Conservation (phyloP, 1,140 invertebrate species). For the Periplaneta americana region DNA sequence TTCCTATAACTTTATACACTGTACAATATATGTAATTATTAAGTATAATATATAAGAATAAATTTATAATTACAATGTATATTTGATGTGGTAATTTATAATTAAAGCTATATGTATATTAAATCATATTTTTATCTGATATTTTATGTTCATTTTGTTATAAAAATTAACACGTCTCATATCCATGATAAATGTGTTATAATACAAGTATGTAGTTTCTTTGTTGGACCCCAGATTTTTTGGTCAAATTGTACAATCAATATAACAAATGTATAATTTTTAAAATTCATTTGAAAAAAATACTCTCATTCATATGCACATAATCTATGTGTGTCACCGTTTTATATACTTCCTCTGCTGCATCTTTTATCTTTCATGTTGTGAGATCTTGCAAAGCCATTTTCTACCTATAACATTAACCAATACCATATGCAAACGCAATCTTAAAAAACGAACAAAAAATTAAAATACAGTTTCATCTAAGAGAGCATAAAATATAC, state of each 20-base stretch:
- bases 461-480: background rate
- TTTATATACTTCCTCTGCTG: background rate
- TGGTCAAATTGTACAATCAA: background rate
- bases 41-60: background rate
- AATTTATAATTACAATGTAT: background rate
- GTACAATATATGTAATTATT: background rate
- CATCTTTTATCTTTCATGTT: background rate
- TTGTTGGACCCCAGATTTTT: background rate
- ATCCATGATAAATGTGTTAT: background rate
- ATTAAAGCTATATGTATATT: background rate
- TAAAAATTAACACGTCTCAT: background rate
- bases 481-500: background rate
- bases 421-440: background rate
- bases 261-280: background rate
- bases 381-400: background rate
- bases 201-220: background rate
- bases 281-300: background rate
- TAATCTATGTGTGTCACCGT: background rate
- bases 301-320: background rate
- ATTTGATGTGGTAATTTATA: background rate
- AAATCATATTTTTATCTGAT: background rate
- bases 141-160: background rate
- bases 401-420: background rate
- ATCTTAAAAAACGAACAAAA: background rate
- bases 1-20: background rate